These are phyloP conservation scores for Latrodectus geometricus DNA, from an alignment of 1,140 invertebrate genomes.

Conservation along the genomic window DNA sequence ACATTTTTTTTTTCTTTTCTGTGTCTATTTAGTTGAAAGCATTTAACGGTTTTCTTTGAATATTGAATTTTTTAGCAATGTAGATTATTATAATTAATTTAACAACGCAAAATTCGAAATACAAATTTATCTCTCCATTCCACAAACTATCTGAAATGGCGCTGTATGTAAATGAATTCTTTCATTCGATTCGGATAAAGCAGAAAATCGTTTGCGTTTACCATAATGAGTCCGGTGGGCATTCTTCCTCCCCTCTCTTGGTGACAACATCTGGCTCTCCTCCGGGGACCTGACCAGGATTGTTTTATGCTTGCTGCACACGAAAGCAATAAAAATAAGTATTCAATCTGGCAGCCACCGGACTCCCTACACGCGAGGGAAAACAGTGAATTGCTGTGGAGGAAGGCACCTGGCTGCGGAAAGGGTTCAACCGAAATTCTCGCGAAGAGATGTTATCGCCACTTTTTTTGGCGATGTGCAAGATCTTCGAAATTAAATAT, in stretches of 20 bases:
- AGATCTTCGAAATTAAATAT: too few relatives aligned
- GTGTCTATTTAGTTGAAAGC: too few relatives aligned
- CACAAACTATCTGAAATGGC: neutral
- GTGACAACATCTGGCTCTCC: neutral
- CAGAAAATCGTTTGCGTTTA: conserved; percentile 45
- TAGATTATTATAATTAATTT: too few relatives aligned
- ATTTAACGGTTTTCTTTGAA: too few relatives aligned
- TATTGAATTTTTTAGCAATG: too few relatives aligned
- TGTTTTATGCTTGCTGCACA: conserved; percentile 28
- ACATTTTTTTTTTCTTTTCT: too few relatives aligned
- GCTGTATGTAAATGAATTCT: too few relatives aligned
- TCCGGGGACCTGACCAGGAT: conserved; percentile 6
- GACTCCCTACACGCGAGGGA: neutral
- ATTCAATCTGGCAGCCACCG: conserved; percentile 55
- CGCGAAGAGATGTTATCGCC: too few relatives aligned
- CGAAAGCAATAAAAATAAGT: conserved; percentile 51
- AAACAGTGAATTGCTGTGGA: neutral
- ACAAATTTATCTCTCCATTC: neutral
- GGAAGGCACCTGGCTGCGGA: neutral
- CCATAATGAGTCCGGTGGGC: neutral
- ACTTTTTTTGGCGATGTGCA: too few relatives aligned
- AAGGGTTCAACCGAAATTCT: neutral
- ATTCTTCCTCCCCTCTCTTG: neutral
- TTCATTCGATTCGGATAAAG: conserved; percentile 1
- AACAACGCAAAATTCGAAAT: too few relatives aligned